Evolutionary conservation across 2,113 vertebrate species (phyloP), one percentile per base, ranked within the genome.

Genomic region (Anser brachyrhynchus): DNA sequence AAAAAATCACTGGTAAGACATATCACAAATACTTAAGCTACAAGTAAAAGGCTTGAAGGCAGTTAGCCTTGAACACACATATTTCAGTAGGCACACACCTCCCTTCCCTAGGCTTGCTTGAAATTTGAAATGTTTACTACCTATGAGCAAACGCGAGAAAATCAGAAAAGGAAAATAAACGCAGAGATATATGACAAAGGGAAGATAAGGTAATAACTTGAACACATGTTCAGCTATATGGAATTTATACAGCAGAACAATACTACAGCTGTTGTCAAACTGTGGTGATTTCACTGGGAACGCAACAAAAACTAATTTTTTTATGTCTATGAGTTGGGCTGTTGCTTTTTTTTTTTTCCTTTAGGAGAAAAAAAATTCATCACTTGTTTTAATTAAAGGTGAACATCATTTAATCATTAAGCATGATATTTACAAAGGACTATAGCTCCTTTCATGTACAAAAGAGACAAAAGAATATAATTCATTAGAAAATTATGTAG

Each of bases 361-460:
- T n/a, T 10, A 37, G n/a, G 39, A 79, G 39, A 79, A 91, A 90
- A 92, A 89, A 58, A 29, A 78, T 21, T 93, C 61, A 65, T 41
- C 31, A 61, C 41, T 59, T 90, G 29, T 77, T 88, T 94, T 54
- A 87, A 18, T 72, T 80, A 55, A 80, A 92, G 25, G n/a, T 74
- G 58, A 94, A 81, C 59, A 74, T 58, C n/a, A 92, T 67, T 86
- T 95, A 61, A 94, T 87, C 64, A 83, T 85, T 65, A 95, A 69
- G 39, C 52, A n/a, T 66, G 69, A 28, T 72, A 69, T 91, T 97
- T 93, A 81, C 51, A 39, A 62, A 88, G 74, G 41, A 61, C 26
- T 58, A 12, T 26, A 64, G 58, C 11, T 84, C 70, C 66, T 78
- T 95, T 61, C 13, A 18, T 1, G 2, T 51, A 87, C 41, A 86